Evolutionary conservation across 2,797 vertebrate genomes (phyloP).

Genomic region (Spinus olivaceus): DNA sequence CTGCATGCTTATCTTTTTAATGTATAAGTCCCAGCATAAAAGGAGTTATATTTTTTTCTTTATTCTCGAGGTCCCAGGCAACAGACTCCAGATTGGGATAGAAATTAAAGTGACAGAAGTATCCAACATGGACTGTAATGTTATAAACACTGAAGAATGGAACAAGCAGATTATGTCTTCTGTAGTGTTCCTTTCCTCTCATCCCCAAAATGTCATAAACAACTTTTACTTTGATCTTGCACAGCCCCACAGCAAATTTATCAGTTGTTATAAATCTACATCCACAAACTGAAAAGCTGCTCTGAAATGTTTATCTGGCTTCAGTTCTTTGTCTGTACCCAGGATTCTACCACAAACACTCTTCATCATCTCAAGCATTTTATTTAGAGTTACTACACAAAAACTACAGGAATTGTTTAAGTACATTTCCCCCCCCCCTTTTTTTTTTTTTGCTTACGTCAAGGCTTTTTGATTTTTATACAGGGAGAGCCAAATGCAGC

Average conservation of each 20-base stretch:
- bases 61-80: neutral
- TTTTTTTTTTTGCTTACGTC: neutral
- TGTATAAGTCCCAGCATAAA: neutral
- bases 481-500: neutral
- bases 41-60: neutral
- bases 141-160: conserved; percentile 14
- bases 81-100: neutral
- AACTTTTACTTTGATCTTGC: conserved; percentile 31
- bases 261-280: neutral
- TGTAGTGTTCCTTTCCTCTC: conserved; percentile 11
- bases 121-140: neutral
- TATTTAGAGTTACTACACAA: neutral
- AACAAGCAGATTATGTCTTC: neutral
- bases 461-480: neutral
- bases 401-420: neutral
- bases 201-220: conserved; percentile 22
- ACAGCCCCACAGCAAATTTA: neutral
- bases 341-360: neutral
- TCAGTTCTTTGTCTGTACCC: neutral
- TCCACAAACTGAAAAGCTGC: neutral
- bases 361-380: neutral
- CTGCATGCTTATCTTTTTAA: neutral
- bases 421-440: neutral
- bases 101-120: neutral
- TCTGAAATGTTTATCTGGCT: conserved; percentile 30